Evolutionary conservation across 2,888 invertebrate genomes (phyloP), one percentile per base, ranked within the genome.

Genomic region (Ormyrus labotus): DNA sequence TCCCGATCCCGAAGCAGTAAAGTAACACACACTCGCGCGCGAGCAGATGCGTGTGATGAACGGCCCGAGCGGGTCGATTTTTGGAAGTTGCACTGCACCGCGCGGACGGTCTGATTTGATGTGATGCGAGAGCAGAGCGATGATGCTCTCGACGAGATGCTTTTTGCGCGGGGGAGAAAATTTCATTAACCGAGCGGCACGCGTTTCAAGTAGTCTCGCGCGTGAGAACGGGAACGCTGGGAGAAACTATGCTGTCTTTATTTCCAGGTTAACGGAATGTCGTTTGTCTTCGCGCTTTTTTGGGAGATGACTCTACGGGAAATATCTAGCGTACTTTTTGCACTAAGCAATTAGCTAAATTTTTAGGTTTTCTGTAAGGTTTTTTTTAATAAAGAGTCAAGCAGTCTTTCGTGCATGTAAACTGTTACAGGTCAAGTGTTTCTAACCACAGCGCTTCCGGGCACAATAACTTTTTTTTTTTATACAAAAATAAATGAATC

Each of bases 141-240:
- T 34, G 34, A 34, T 34, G 34, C 34, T 34, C 45, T 50, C 68
- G 53, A 34, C 34, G 34, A 34, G 34, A 3, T 34, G 34, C 34
- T 34, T 34, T 34, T 34, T 34, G 68, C 51, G 45, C 19, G n/a
- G n/a, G 13, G 53, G 55, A 34, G 63, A 77, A 34, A 70, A 64
- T 70, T 70, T 13, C 64, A 77, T 77, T 77, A 61, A 63, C 13
- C 13, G 50, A 10, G 65, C 57, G 48, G 47, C 65, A 47, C 61
- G 11, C 58, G 34, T 34, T 34, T 34, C 34, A 34, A 34, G 34
- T 34, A 34, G 34, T 34, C 34, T 34, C 48, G n/a, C 19, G 51
- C 58, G 72, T 78, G 78, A 53, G 78, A 78, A 78, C n/a, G 78
- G 9, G 78, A 55, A 71, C 78, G 60, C 10, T 55, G 34, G 6